Conservation (phyloP, 2,888 invertebrate genomes). For the Yponomeuta cagnagella region DNA sequence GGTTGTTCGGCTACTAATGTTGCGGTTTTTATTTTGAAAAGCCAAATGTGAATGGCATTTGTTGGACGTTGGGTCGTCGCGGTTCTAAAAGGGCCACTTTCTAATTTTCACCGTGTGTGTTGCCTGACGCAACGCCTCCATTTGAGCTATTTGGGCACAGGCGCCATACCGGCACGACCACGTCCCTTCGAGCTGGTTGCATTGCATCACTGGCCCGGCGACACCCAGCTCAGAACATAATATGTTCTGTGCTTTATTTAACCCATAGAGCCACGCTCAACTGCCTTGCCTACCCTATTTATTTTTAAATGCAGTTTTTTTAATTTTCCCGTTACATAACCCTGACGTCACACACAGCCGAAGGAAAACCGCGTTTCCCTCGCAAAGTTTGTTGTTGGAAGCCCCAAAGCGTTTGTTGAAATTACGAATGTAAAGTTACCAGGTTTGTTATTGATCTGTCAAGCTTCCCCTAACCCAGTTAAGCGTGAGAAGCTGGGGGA, state of each 20-base stretch:
- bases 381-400: neutral
- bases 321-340: neutral
- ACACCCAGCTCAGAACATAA: no score
- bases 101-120: conserved; percentile 50
- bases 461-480: conserved; percentile 32
- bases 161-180: conserved; percentile 22
- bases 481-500: conserved; percentile 15
- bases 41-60: neutral
- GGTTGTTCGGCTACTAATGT: neutral
- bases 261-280: neutral
- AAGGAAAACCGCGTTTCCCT: neutral
- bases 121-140: conserved; percentile 45
- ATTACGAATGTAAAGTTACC: conserved; percentile 18
- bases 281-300: neutral
- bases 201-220: conserved; percentile 32
- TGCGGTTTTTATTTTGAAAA: neutral
- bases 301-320: neutral
- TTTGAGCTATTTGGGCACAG: conserved; percentile 42
- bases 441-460: conserved; percentile 25
- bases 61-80: neutral
- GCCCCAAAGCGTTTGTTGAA: neutral
- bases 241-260: no score
- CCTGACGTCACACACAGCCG: neutral
- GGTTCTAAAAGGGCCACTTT: conserved; percentile 39
- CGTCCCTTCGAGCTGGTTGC: conserved; percentile 36